phyloP scores from a whole-genome alignment of 2,888 invertebrate species.

The Netelia virgata region DNA sequence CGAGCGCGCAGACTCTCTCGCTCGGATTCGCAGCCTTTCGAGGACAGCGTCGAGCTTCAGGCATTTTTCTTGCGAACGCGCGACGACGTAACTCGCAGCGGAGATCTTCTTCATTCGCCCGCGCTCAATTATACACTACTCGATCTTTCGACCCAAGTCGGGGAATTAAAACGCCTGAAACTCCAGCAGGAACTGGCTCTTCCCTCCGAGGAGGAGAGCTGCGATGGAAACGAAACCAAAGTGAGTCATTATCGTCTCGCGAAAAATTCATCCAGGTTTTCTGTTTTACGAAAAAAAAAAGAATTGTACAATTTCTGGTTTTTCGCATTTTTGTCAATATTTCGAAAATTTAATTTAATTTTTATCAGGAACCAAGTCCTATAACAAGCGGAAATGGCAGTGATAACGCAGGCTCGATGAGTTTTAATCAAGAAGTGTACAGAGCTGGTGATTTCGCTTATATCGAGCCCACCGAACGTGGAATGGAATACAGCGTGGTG shows the following conservation, averaged over 20 bases:
- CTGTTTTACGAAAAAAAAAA: not conserved
- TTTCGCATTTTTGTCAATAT: slow-evolving; percentile 34
- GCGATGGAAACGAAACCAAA: slow-evolving; percentile 83
- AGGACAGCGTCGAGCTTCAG: slow-evolving; percentile 97
- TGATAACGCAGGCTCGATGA: slow-evolving; percentile 88
- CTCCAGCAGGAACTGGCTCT: slow-evolving; percentile 88
- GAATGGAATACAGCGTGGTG: slow-evolving; percentile 92
- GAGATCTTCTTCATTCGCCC: slow-evolving; percentile 93
- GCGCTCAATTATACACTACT: slow-evolving; percentile 93
- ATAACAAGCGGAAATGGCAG: slow-evolving; percentile 79
- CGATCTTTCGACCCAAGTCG: slow-evolving; percentile 91
- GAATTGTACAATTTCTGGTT: slow-evolving; percentile 62
- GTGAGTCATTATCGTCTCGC: slow-evolving; percentile 67
- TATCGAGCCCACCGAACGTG: slow-evolving; percentile 89
- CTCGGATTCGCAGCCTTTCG: slow-evolving; percentile 97
- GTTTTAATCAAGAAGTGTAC: slow-evolving; percentile 91
- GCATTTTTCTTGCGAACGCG: slow-evolving; percentile 94
- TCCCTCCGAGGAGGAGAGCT: slow-evolving; percentile 91
- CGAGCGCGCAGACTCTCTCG: slow-evolving; percentile 94
- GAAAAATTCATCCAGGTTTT: not conserved
- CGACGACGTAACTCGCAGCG: slow-evolving; percentile 90
- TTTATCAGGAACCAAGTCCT: slow-evolving; percentile 77
- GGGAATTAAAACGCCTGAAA: slow-evolving; percentile 91
- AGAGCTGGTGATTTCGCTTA: slow-evolving; percentile 97
- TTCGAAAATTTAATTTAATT: slow-evolving; percentile 8